These are phyloP conservation scores for Eurytoma californica DNA, from an alignment of 2,888 invertebrate species.

Conservation along the genomic window DNA sequence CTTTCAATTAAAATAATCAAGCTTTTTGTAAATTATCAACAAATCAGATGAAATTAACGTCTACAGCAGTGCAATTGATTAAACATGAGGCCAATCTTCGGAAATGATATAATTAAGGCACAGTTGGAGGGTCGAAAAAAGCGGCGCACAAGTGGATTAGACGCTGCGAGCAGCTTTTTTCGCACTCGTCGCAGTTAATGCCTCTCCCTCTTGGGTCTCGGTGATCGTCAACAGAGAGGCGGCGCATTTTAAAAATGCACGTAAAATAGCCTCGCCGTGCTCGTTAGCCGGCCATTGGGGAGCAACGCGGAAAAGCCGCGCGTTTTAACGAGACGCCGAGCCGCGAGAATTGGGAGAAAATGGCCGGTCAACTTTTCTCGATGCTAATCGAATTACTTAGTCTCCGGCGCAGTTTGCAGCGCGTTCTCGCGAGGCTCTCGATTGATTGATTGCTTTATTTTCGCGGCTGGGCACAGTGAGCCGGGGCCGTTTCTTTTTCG, in stretches of 20 bases:
- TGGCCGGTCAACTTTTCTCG: slow-evolving; percentile 33
- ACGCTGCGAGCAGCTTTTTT: slow-evolving; percentile 23
- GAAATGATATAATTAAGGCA: slow-evolving; percentile 20
- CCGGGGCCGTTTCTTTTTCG: slow-evolving; percentile 18
- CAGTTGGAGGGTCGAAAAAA: background rate
- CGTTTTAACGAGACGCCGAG: slow-evolving; percentile 33
- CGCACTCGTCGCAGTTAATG: background rate
- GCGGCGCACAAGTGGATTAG: slow-evolving; percentile 15
- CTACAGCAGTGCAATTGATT: no score
- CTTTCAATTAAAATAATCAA: no score
- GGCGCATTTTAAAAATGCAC: slow-evolving; percentile 30
- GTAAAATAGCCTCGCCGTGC: slow-evolving; percentile 29
- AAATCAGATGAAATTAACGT: no score
- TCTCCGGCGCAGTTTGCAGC: slow-evolving; percentile 8
- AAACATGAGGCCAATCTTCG: background rate
- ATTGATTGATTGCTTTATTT: slow-evolving; percentile 53
- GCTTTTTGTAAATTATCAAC: no score
- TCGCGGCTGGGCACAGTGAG: slow-evolving; percentile 3
- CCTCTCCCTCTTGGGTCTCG: slow-evolving; percentile 8
- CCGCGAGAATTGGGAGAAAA: slow-evolving; percentile 44
- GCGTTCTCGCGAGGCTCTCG: slow-evolving; percentile 11
- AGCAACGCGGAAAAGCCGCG: slow-evolving; percentile 39
- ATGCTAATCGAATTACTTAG: slow-evolving; percentile 53
- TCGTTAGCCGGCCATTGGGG: slow-evolving; percentile 41
- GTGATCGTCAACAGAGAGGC: slow-evolving; percentile 7